phyloP scores from a whole-genome alignment of 2,113 vertebrate genomes.

The Paracanthobrama guichenoti region DNA sequence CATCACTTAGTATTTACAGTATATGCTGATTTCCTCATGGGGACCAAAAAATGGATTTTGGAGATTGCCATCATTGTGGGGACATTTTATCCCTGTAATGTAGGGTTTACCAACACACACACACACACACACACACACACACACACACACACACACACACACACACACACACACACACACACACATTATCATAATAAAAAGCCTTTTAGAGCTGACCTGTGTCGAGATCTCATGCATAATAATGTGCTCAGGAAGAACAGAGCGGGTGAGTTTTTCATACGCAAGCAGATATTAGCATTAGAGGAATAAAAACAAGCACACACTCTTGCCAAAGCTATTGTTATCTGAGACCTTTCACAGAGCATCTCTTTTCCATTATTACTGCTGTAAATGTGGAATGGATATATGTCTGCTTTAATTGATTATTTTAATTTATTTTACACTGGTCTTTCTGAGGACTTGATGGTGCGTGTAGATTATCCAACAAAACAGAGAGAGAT shows the following conservation, averaged over 20 bases:
- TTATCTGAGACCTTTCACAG: slow-evolving; percentile 11
- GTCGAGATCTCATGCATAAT: slow-evolving; percentile 27
- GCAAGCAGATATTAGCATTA: slow-evolving; percentile 12
- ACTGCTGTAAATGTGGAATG: background rate
- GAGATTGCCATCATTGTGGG: no score
- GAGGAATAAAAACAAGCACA: slow-evolving; percentile 13
- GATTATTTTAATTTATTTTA: background rate
- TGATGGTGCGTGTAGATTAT: no score
- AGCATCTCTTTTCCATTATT: background rate
- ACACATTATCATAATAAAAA: slow-evolving; percentile 39
- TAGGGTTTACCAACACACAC: no score
- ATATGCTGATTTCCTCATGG: no score
- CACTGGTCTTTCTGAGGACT: no score
- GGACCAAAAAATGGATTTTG: no score
- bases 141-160: background rate
- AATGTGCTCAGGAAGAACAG: slow-evolving; percentile 14
- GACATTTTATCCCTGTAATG: no score
- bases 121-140: background rate
- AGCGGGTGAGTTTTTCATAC: slow-evolving; percentile 10
- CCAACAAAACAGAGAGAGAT: no score
- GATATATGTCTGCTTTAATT: background rate
- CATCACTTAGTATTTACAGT: no score
- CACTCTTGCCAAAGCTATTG: slow-evolving; percentile 8
- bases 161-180: background rate
- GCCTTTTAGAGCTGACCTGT: slow-evolving; percentile 36